A percentile compares a stretch with the other conserved stretches of the same genome.
These are phyloP conservation scores for Polydrusus pterygomalis DNA, from an alignment of 2,888 invertebrate genomes.

Conservation along the genomic window DNA sequence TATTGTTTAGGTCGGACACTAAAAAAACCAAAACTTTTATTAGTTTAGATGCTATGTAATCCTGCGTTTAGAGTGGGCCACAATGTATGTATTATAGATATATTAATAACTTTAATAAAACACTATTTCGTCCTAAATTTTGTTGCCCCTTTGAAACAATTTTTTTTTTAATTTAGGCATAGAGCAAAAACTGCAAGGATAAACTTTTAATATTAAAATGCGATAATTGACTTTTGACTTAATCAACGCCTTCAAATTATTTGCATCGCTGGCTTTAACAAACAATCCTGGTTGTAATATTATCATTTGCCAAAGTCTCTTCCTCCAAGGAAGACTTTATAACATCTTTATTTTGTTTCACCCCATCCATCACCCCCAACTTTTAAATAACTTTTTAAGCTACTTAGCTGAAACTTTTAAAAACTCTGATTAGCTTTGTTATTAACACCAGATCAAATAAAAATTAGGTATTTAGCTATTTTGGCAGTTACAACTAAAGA, in stretches of 20 bases:
- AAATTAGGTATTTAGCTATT: too few species aligned
- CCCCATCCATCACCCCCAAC: conserved; percentile 8
- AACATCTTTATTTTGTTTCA: conserved; percentile 32
- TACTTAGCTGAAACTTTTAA: conserved; percentile 26
- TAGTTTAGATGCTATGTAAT: too few species aligned
- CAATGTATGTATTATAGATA: too few species aligned
- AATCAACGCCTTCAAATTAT: conserved; percentile 39
- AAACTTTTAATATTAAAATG: conserved; percentile 29
- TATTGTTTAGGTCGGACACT: too few species aligned
- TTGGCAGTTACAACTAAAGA: too few species aligned
- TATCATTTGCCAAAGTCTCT: conserved; percentile 33
- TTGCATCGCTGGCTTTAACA: conserved; percentile 36
- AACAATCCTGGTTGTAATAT: conserved; percentile 33
- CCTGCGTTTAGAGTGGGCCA: too few species aligned
- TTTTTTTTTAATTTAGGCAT: too few species aligned
- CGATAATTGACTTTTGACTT: conserved; percentile 26
- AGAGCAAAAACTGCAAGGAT: conserved; percentile 5
- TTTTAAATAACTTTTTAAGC: conserved; percentile 27
- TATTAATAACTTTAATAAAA: too few species aligned
- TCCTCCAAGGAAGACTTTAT: conserved; percentile 14
- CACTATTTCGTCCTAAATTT: too few species aligned
- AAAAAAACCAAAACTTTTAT: too few species aligned
- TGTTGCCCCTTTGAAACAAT: too few species aligned
- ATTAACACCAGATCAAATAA: neutral
- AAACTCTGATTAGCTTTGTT: conserved; percentile 13